These are phyloP conservation scores for Saccopteryx bilineata DNA, from an alignment of 2,113 vertebrate genomes.

Conservation along the genomic window DNA sequence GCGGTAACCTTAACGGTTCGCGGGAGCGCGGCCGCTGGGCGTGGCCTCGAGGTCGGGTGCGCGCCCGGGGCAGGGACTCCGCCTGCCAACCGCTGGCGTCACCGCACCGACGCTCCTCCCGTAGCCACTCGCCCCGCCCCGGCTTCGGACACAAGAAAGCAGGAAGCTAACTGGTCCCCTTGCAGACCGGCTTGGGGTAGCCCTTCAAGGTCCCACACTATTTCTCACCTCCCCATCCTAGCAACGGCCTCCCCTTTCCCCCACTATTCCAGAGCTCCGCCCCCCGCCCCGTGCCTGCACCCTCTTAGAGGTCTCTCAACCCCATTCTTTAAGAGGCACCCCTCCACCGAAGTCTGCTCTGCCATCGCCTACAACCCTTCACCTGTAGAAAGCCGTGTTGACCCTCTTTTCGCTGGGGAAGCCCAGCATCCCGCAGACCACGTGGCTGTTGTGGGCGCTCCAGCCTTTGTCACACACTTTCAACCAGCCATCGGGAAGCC, in stretches of 20 bases:
- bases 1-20: background rate
- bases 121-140: background rate
- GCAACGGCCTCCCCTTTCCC: background rate
- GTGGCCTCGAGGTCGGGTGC: background rate
- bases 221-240: background rate
- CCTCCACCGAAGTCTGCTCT: no score
- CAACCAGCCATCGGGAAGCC: conserved; percentile 91
- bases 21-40: background rate
- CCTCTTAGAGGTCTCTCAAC: background rate
- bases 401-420: conserved; percentile 95
- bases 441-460: conserved; percentile 92
- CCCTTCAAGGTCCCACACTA: background rate
- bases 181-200: background rate
- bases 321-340: background rate
- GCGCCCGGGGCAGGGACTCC: rapidly evolving
- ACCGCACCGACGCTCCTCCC: background rate
- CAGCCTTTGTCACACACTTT: conserved; percentile 96
- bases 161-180: background rate
- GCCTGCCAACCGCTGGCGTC: background rate
- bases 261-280: background rate
- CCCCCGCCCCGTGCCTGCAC: no score
- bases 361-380: conserved; percentile 70
- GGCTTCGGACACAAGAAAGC: rapidly evolving
- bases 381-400: conserved; percentile 98
- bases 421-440: conserved; percentile 97